Evolutionary conservation across 1,140 invertebrate species (phyloP).

Genomic region (Geopemphigus sp.): DNA sequence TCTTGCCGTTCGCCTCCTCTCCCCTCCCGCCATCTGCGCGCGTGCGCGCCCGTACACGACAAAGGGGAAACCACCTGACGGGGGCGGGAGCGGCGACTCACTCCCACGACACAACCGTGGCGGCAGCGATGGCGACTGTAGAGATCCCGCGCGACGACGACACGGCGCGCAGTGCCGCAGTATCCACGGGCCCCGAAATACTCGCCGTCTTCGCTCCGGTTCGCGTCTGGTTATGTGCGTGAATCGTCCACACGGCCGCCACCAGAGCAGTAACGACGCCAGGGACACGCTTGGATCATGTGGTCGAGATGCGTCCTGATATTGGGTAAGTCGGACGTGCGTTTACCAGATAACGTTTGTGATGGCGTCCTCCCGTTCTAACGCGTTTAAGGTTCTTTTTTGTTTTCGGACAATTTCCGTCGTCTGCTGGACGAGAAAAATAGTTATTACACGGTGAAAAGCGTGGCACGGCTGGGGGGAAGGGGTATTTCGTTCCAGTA

Average conservation of each 20-base stretch:
- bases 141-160: slow-evolving; percentile 20
- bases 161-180: slow-evolving; percentile 26
- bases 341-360: no score
- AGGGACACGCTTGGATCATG: slow-evolving; percentile 29
- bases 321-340: slow-evolving; percentile 42
- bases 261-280: slow-evolving; percentile 31
- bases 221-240: slow-evolving; percentile 45
- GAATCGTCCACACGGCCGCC: slow-evolving; percentile 27
- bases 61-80: neutral
- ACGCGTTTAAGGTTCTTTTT: no score
- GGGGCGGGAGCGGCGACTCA: neutral
- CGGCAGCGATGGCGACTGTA: neutral
- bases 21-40: neutral
- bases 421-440: no score
- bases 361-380: no score
- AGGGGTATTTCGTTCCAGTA: no score
- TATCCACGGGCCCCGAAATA: slow-evolving; percentile 48
- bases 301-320: slow-evolving; percentile 45
- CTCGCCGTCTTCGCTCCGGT: slow-evolving; percentile 21
- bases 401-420: no score
- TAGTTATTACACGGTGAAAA: no score
- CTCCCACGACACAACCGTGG: slow-evolving; percentile 35
- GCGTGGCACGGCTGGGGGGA: no score
- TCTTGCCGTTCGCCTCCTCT: no score
- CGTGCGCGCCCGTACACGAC: neutral